Base-by-base conservation (phyloP, 23 tunicate genomes). In the Aplidium turbinatum region DNA sequence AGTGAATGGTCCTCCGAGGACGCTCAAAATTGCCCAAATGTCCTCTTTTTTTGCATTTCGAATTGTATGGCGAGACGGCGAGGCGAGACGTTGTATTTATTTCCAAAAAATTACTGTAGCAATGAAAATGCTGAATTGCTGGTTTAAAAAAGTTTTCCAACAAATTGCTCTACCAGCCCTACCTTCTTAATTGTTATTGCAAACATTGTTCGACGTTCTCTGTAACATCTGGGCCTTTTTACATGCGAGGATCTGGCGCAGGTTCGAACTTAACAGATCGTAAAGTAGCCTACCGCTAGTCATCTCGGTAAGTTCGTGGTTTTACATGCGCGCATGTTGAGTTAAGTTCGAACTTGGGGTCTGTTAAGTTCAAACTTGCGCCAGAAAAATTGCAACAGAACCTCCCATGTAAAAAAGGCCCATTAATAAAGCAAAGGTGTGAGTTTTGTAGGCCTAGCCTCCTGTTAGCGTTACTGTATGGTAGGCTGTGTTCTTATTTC, bases 401-500 rank as follows among this genome's bases (percentile, higher is more conserved):
- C 50, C 16, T 42, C 50, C 11, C 50, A 42, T 42, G 50, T 42
- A 42, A 42, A 42, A 42, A 42, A 42, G 50, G 50, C 50, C 50
- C 50, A 16, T 42, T 42, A 42, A 42, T 42, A 42, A 42, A 42
- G 50, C 50, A 42, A 42, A 42, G 50, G 50, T 42, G 50, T 42
- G 50, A 42, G 50, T 42, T 42, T 42, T 42, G 50, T 42, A 42
- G 50, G 50, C 50, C 50, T 42, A 42, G 50, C 50, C 50, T 42
- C 11, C 50, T 42, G 16, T 42, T 42, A 42, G 50, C 16, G 50
- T 42, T 42, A 42, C 50, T 42, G 50, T 42, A 42, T 42, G 50
- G 50, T 42, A 42, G 50, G 50, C 50, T 42, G 16, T 42, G 50
- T 42, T 42, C 50, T 42, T 42, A 42, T 42, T 42, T 42, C 50